Percentiles rank a stretch among this genome's conserved stretches.
Evolutionary conservation across 2,113 vertebrate genomes (phyloP).

Genomic region (Aramus guarauna): DNA sequence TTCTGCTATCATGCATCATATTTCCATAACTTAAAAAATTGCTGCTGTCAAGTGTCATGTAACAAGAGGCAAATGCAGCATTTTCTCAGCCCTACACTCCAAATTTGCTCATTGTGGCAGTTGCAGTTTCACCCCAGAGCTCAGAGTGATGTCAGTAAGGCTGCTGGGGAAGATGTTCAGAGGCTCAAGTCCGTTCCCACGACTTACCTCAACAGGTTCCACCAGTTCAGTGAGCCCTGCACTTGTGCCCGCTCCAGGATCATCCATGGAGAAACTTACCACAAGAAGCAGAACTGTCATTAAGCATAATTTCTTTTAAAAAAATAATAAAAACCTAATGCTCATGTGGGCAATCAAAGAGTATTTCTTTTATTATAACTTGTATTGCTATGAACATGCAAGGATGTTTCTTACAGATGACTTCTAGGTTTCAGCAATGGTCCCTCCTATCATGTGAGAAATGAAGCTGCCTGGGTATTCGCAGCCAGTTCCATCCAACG

Average conservation of each 20-base stretch:
- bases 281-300: background rate
- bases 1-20: accelerated
- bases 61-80: background rate
- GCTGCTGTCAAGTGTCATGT: background rate
- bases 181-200: background rate
- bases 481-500: background rate
- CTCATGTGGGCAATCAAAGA: background rate
- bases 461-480: background rate
- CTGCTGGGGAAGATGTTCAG: background rate
- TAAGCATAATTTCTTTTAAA: background rate
- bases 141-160: background rate
- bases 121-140: background rate
- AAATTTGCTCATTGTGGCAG: accelerated
- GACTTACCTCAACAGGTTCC: background rate
- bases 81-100: background rate
- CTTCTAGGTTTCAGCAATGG: background rate
- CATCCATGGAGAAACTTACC: accelerated
- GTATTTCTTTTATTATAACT: background rate
- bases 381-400: background rate
- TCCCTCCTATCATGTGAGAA: background rate
- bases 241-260: background rate
- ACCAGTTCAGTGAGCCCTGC: background rate
- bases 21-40: background rate
- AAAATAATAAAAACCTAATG: background rate
- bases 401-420: background rate